A percentile compares a stretch with the other conserved stretches of the same genome.
Conservation (phyloP, 2,797 vertebrate genomes). For the Melanogrammus aeglefinus region DNA sequence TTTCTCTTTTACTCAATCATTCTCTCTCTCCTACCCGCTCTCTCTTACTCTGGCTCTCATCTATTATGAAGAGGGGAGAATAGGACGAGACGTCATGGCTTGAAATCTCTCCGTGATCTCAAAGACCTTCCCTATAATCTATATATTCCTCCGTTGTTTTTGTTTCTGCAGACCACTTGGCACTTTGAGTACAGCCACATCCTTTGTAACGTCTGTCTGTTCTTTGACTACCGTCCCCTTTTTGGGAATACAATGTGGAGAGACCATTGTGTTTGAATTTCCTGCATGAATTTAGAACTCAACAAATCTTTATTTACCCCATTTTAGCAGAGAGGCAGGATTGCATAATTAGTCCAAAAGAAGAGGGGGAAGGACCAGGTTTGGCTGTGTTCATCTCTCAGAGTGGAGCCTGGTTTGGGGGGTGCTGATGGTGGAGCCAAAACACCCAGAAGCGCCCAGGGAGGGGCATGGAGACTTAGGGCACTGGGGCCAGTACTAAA, state of each 20-base stretch:
- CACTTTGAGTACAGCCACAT: conserved; percentile 32
- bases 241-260: conserved; percentile 50
- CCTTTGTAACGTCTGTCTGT: conserved; percentile 40
- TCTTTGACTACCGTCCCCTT: conserved; percentile 41
- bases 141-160: conserved; percentile 37
- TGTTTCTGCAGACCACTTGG: conserved; percentile 32
- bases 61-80: conserved; percentile 65
- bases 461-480: conserved; percentile 45
- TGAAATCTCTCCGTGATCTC: conserved; percentile 60
- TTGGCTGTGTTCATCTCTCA: conserved; percentile 71
- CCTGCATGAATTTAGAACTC: conserved; percentile 66
- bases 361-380: conserved; percentile 63
- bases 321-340: conserved; percentile 55
- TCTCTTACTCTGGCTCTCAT: conserved; percentile 49
- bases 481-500: conserved; percentile 48
- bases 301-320: conserved; percentile 51
- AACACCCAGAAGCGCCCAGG: conserved; percentile 66
- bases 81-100: conserved; percentile 58
- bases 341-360: conserved; percentile 73
- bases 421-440: conserved; percentile 57
- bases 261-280: conserved; percentile 61
- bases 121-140: conserved; percentile 45
- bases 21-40: conserved; percentile 7
- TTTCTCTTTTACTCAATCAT: conserved; percentile 6
- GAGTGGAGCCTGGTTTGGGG: conserved; percentile 65